These are phyloP conservation scores for Archocentrus centrarchus DNA, from an alignment of 2,113 vertebrate species.

Conservation along the genomic window DNA sequence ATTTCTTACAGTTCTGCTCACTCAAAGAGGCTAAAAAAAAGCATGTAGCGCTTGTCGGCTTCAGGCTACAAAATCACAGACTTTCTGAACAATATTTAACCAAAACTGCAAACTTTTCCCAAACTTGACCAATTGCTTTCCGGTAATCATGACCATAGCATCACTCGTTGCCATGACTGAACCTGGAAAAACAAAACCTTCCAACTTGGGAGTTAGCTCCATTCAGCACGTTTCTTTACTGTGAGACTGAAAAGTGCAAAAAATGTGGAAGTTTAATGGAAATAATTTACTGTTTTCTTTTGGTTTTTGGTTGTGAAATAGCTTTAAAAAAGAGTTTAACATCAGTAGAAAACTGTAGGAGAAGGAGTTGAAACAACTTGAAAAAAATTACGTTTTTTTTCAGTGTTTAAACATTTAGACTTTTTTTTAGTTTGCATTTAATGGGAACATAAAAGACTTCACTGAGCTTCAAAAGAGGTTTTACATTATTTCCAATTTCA, in stretches of 20 bases:
- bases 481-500: neutral
- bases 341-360: neutral
- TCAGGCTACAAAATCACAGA: neutral
- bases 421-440: neutral
- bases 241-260: neutral
- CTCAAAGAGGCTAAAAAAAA: neutral
- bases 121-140: neutral
- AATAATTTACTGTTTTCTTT: too few relatives aligned
- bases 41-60: neutral
- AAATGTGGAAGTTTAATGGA: neutral
- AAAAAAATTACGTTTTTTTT: neutral
- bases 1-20: neutral
- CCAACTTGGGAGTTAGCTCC: neutral
- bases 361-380: too few relatives aligned
- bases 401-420: neutral
- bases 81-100: slow-evolving; percentile 5
- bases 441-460: neutral
- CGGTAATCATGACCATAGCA: neutral
- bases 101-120: neutral
- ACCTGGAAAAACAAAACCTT: neutral
- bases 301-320: neutral
- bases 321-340: neutral
- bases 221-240: neutral
- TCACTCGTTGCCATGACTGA: slow-evolving; percentile 3
- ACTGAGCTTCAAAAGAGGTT: neutral